Base-by-base conservation (phyloP, 2,113 vertebrate species). In the Corythornis cristatus region DNA sequence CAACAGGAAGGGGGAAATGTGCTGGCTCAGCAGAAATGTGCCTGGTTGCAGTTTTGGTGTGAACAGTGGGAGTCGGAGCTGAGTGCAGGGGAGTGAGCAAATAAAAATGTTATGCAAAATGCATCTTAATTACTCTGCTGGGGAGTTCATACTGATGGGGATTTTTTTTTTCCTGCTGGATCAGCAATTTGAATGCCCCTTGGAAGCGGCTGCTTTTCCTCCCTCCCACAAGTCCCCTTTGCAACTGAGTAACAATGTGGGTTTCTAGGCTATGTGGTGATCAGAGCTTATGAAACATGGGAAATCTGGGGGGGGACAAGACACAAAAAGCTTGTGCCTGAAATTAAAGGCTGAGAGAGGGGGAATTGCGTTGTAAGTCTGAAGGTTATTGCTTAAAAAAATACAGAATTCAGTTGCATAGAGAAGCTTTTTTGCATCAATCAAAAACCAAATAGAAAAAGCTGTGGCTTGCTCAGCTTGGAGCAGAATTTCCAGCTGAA, bases 91-190 rank as follows among this genome's bases (percentile, higher is more conserved):
- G 58, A 90, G 93, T 29, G n/a, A 79, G 70, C 48, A 71, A 73
- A 76, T 89, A 67, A 83, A 81, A 94, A 73, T 13, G 21, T 54
- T 74, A 82, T 88, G 93, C 70, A 82, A 79, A 92, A 42, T 70
- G 60, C 46, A 25, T 86, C 77, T 88, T 94, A 89, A 96, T 93
- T 86, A 75, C 68, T 82, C 5, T 1, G 26, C 17, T 29, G 16
- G 64, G 58, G 75, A 72, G 93, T 72, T 72, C 40, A 53, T 79
- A 35, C 35, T 8, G 65, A 71, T 79, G 88, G 57, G 56, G 54
- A 14, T 45, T 3, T 42, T 15, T 23, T 48, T n/a, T 4, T 20
- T 6, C 15, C 6, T n/a, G 43, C 58, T 88, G 66, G 5, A 8
- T 96, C 83, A 90, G 93, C 86, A 12, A 5, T 89, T 31, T 45